Conservation (phyloP, 64 coral and sea anemone species). For the Trachythela sp. region DNA sequence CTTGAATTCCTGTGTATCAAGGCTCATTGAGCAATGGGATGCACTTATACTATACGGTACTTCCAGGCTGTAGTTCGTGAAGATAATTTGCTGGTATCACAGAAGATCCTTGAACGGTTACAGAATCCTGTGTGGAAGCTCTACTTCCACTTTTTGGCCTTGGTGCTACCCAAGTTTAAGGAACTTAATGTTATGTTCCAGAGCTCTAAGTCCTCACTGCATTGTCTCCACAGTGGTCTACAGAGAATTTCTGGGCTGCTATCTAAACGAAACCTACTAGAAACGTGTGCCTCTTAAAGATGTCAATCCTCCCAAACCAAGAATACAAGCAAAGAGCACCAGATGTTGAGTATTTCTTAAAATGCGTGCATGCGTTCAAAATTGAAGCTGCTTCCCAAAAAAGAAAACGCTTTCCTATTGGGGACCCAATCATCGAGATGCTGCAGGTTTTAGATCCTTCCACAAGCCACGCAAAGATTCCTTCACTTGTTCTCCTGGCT, state of each 20-base stretch:
- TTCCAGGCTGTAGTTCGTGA: background rate
- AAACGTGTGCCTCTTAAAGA: background rate
- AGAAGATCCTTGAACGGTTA: background rate
- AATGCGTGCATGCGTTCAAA: background rate
- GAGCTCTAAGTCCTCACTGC: background rate
- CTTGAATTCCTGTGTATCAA: background rate
- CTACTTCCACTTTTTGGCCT: background rate
- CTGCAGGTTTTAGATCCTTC: background rate
- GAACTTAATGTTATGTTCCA: background rate
- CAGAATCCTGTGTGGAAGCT: background rate
- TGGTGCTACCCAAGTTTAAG: background rate
- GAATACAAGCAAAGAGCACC: background rate
- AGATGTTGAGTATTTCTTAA: background rate
- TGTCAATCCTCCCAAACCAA: background rate
- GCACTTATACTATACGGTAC: background rate
- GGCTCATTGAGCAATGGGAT: conserved; percentile 4
- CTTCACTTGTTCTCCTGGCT: background rate
- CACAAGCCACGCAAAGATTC: background rate
- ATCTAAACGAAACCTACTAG: background rate
- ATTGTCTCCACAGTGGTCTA: background rate
- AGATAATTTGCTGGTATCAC: background rate
- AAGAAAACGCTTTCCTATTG: background rate
- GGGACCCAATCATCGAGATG: background rate
- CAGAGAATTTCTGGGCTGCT: background rate
- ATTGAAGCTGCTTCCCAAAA: background rate